Evolutionary conservation across 2,888 invertebrate species (phyloP).

Genomic region (Sarcophaga variegata): DNA sequence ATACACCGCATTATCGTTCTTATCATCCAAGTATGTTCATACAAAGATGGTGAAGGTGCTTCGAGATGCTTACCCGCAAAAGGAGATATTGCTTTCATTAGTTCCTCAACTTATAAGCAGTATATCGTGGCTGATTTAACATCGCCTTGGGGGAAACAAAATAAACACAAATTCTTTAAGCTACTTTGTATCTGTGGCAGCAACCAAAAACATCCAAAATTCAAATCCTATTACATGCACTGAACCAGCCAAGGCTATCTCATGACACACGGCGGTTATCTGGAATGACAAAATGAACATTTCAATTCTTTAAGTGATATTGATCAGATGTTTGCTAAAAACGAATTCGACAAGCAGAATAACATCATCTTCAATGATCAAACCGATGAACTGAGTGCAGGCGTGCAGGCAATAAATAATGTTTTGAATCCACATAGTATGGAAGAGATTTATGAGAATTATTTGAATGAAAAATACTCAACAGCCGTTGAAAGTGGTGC

Average conservation of each 20-base stretch:
- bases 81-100: conserved; percentile 91
- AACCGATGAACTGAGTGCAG: conserved; percentile 77
- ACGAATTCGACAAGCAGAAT: conserved; percentile 84
- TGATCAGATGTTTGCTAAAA: conserved; percentile 87
- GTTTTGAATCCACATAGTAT: conserved; percentile 75
- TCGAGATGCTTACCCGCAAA: conserved; percentile 87
- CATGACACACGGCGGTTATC: conserved; percentile 84
- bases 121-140: conserved; percentile 84
- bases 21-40: conserved; percentile 23
- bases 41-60: conserved; percentile 85
- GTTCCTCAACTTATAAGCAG: conserved; percentile 84
- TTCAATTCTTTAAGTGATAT: conserved; percentile 87
- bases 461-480: conserved; percentile 74
- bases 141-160: conserved; percentile 81
- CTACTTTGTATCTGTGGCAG: conserved; percentile 84
- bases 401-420: conserved; percentile 74
- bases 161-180: conserved; percentile 81
- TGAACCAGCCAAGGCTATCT: conserved; percentile 88
- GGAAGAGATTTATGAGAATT: conserved; percentile 75
- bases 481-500: neutral
- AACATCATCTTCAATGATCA: conserved; percentile 85
- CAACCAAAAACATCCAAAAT: conserved; percentile 76
- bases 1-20: no score
- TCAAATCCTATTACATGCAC: conserved; percentile 84
- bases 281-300: conserved; percentile 86